Evolutionary conservation across 1,140 invertebrate species (phyloP).

Genomic region (Tribolium castaneum): DNA sequence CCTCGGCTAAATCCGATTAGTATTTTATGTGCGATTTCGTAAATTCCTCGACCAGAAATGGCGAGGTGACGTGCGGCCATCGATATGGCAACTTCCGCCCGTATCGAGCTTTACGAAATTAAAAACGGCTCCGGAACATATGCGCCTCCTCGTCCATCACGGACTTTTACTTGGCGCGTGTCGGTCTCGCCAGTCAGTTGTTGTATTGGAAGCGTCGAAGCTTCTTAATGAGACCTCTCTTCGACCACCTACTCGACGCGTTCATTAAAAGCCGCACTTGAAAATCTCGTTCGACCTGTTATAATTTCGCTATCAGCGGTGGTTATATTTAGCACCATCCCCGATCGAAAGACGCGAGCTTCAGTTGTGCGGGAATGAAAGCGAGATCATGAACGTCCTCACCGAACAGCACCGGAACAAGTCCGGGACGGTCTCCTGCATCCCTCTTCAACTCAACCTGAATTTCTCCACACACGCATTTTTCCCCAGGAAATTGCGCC

Average conservation of each 20-base stretch:
- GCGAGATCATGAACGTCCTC: constrained; percentile 48
- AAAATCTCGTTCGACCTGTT: constrained; percentile 62
- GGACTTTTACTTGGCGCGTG: constrained; percentile 28
- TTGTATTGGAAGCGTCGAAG: constrained; percentile 7
- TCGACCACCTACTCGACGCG: constrained; percentile 35
- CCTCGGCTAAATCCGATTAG: background rate
- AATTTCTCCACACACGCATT: constrained; percentile 64
- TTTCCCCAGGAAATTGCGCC: constrained; percentile 71
- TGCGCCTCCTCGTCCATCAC: constrained; percentile 7
- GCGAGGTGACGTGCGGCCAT: background rate
- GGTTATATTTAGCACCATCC: constrained; percentile 57
- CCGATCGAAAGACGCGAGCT: constrained; percentile 23
- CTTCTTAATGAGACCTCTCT: constrained; percentile 16
- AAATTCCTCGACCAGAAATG: constrained; percentile 13
- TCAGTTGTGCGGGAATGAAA: constrained; percentile 1
- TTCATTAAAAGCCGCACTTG: constrained; percentile 57
- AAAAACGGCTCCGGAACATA: constrained; percentile 12
- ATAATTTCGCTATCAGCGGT: constrained; percentile 48
- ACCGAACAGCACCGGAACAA: constrained; percentile 57
- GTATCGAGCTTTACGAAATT: constrained; percentile 12
- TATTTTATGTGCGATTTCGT: constrained; percentile 17
- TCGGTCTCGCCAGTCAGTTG: background rate
- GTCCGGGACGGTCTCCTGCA: constrained; percentile 64
- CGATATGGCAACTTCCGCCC: constrained; percentile 34
- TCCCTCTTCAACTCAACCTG: constrained; percentile 64